Evolutionary conservation across 2,797 vertebrate genomes (phyloP), one percentile per base, ranked within the genome.

Genomic region (Cryptoblepharus egeriae): DNA sequence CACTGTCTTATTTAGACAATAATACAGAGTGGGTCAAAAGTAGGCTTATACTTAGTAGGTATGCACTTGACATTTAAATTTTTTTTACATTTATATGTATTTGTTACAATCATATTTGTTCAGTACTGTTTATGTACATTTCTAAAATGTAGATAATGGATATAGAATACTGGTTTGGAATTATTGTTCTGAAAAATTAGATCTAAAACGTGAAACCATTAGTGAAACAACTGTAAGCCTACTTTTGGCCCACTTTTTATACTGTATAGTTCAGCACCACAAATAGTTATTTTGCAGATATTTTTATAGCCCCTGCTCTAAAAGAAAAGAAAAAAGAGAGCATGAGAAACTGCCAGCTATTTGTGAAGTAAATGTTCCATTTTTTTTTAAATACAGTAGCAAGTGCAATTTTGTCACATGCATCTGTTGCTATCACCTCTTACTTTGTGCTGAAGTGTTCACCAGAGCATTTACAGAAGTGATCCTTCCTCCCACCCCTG

Each of bases 361-460:
- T 91, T 93, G 89, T 91, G 90, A 95, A 96, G 93, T 93, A 94
- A 95, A 95, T 94, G 91, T 93, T 95, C 93, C 84, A 88, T 89
- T 94, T 95, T 95, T n/a, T 93, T 95, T 94, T 93, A 94, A 93
- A 93, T 92, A 95, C 94, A 96, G 95, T 95, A 95, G 95, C 92
- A 83, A 92, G 93, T 94, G 93, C 94, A 95, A 96, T 95, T 96
- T 95, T 95, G 93, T 95, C 95, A 94, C 94, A 93, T 93, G 93
- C 91, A 94, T 96, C 95, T 96, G 95, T 96, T 95, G 95, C 95
- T 96, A 95, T 96, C 93, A 89, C 92, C 93, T 94, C 93, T 94
- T 92, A 95, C 95, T 95, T 90, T 94, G 93, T 94, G 93, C 95
- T 96, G 93, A 95, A 95, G 95, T 93, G 95, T 95, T 95, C 95